A percentile compares a stretch with the other conserved stretches of the same genome.
Evolutionary conservation across 2,113 vertebrate genomes (phyloP).

Genomic region (Periophthalmodon schlosseri): DNA sequence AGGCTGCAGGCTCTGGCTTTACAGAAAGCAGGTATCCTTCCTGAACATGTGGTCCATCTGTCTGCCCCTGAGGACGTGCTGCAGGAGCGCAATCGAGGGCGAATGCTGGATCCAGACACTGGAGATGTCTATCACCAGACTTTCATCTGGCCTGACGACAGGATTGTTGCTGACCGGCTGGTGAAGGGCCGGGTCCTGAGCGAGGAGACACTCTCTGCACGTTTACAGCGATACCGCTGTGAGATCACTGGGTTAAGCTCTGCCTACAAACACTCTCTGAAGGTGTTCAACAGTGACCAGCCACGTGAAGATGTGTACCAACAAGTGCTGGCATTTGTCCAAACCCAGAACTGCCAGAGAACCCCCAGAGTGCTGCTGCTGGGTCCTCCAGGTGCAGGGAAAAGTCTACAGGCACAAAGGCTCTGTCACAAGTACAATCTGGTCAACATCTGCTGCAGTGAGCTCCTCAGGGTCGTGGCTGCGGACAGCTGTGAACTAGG

Average conservation of each 20-base stretch:
- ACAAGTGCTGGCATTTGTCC: constrained; percentile 83
- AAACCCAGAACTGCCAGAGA: constrained; percentile 71
- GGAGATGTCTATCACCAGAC: constrained; percentile 89
- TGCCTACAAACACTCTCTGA: constrained; percentile 78
- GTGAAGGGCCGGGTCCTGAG: constrained; percentile 54
- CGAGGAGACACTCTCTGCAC: constrained; percentile 66
- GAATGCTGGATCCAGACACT: constrained; percentile 82
- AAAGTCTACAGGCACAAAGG: constrained; percentile 85
- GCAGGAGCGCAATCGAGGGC: constrained; percentile 83
- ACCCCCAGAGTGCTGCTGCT: constrained; percentile 85
- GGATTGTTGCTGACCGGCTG: constrained; percentile 68
- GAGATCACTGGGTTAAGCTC: constrained; percentile 76
- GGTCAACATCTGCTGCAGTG: constrained; percentile 85
- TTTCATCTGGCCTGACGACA: constrained; percentile 79
- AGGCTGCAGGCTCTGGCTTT: constrained; percentile 82
- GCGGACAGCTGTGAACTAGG: constrained; percentile 79
- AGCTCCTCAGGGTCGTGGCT: constrained; percentile 83
- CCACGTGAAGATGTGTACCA: constrained; percentile 83
- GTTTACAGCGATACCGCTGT: constrained; percentile 76
- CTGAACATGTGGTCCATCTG: constrained; percentile 87
- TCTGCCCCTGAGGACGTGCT: constrained; percentile 84
- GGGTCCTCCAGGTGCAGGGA: constrained; percentile 88
- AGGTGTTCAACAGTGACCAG: constrained; percentile 83
- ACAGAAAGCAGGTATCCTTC: constrained; percentile 82
- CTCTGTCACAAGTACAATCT: constrained; percentile 85